Evolutionary conservation across 2,113 vertebrate genomes (phyloP).

Genomic region (Clupea harengus): DNA sequence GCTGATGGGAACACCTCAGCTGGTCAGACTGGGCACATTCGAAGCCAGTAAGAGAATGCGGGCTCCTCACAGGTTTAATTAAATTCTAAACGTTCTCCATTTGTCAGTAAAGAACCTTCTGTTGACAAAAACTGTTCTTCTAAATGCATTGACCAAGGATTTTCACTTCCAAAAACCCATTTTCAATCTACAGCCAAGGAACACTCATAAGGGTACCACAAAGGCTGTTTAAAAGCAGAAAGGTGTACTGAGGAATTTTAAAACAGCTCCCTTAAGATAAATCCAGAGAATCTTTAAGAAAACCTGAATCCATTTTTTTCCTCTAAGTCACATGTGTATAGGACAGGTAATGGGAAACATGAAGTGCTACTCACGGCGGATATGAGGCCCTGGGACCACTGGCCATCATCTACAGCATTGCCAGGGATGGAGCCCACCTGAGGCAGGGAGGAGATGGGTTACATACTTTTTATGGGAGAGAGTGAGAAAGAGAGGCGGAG

Average conservation of each 20-base stretch:
- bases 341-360: no score
- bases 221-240: no score
- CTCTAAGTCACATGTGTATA: no score
- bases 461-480: not conserved
- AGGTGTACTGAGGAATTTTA: no score
- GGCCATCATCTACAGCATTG: conserved; percentile 94
- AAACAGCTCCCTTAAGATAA: no score
- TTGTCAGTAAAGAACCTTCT: not conserved
- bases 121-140: not conserved
- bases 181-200: not conserved
- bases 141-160: not conserved
- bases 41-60: no score
- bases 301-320: no score
- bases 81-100: not conserved
- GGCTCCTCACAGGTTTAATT: no score
- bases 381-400: conserved; percentile 99
- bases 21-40: no score
- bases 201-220: not conserved
- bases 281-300: no score
- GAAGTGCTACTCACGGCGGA: conserved; percentile 84
- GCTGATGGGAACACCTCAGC: no score
- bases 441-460: conserved; percentile 16
- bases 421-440: conserved; percentile 95
- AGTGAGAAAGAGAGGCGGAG: not conserved
- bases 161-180: not conserved